A percentile compares a stretch with the other conserved stretches of the same genome.
Evolutionary conservation across 2,797 vertebrate species (phyloP).

Genomic region (Hippopotamyrus pictus): DNA sequence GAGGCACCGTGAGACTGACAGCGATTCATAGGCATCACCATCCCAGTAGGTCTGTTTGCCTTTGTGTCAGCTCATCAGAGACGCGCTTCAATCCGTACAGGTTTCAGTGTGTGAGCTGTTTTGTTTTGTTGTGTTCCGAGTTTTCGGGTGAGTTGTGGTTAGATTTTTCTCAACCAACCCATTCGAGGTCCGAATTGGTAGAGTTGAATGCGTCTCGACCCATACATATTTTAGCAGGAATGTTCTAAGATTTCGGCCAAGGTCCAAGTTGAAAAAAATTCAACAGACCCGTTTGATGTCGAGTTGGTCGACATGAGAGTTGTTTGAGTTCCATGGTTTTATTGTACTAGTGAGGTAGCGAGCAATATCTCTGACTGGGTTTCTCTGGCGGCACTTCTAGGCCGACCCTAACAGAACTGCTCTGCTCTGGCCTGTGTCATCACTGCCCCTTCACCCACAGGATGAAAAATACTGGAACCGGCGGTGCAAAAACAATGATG

Average conservation of each 20-base stretch:
- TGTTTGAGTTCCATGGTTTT: background rate
- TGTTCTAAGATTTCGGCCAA: background rate
- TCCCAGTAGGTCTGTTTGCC: background rate
- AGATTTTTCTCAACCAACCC: background rate
- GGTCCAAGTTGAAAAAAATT: background rate
- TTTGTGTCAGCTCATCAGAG: background rate
- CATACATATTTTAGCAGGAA: background rate
- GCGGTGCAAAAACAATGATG: slow-evolving; percentile 85
- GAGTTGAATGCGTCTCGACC: background rate
- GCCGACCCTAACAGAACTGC: background rate
- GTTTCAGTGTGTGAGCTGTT: background rate
- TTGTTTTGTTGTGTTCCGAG: background rate
- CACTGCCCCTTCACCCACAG: slow-evolving; percentile 43
- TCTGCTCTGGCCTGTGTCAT: background rate
- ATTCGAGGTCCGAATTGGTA: background rate
- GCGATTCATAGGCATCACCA: background rate
- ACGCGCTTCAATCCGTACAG: background rate
- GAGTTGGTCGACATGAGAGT: background rate
- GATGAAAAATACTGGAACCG: slow-evolving; percentile 91
- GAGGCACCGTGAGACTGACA: background rate
- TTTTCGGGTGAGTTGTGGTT: background rate
- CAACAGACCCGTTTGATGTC: background rate
- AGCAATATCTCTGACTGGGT: background rate
- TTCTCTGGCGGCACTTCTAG: background rate
- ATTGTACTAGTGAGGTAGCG: background rate